phyloP scores from a whole-genome alignment of 2,888 invertebrate genomes.

The Netelia inedita region DNA sequence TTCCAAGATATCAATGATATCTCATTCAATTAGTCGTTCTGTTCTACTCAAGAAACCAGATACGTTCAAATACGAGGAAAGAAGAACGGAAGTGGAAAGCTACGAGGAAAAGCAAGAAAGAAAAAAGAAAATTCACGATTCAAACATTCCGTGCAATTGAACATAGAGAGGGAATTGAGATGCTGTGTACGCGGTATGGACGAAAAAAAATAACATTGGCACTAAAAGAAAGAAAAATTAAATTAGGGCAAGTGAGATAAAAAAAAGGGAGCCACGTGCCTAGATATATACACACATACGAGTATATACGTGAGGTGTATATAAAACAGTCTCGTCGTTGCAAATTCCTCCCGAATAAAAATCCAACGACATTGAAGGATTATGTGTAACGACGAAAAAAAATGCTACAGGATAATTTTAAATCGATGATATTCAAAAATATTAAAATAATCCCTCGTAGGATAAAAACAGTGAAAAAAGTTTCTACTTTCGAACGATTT shows the following conservation, averaged over 20 bases:
- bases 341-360: not conserved
- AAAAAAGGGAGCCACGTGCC: not conserved
- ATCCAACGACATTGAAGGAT: not conserved
- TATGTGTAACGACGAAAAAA: not conserved
- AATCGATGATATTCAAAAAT: too few relatives aligned
- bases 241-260: conserved; percentile 23
- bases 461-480: too few relatives aligned
- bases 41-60: too few relatives aligned
- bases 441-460: too few relatives aligned
- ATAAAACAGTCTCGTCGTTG: not conserved
- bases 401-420: not conserved
- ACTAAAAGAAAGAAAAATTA: conserved; percentile 23
- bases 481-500: too few relatives aligned
- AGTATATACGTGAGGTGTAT: conserved; percentile 27
- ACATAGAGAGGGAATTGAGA: conserved; percentile 51
- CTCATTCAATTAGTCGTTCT: too few relatives aligned
- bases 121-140: conserved; percentile 10
- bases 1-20: too few relatives aligned
- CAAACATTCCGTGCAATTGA: conserved; percentile 6
- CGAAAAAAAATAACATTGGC: not conserved
- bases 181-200: conserved; percentile 5
- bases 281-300: not conserved
- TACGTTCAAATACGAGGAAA: too few relatives aligned
- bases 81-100: too few relatives aligned
- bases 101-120: not conserved